A percentile compares a stretch with the other conserved stretches of the same genome.
Conservation (phyloP, 2,797 vertebrate genomes). For the Acipenser oxyrinchus region DNA sequence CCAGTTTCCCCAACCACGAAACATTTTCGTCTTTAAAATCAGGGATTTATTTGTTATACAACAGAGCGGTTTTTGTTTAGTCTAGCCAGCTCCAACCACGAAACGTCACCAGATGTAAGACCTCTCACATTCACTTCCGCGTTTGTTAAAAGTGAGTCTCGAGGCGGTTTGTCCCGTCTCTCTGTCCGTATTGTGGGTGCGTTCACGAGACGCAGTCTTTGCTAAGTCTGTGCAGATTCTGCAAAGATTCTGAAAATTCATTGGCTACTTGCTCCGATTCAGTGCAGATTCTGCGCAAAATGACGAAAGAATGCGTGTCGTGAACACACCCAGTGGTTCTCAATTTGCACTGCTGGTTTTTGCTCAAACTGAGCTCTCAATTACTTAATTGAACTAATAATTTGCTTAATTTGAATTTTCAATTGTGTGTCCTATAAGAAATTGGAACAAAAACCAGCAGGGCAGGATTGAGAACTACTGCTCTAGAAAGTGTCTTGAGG, state of each 20-base stretch:
- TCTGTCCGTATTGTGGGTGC: constrained; percentile 1
- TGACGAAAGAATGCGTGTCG: no score
- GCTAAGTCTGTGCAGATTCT: no score
- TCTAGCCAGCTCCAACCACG: background rate
- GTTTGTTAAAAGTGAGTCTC: background rate
- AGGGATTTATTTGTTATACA: background rate
- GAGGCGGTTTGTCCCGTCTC: constrained; percentile 25
- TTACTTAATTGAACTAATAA: background rate
- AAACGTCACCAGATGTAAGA: constrained; percentile 14
- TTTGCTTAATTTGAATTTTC: background rate
- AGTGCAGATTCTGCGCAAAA: no score
- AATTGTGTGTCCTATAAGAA: background rate
- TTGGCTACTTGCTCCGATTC: no score
- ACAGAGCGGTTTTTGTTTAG: background rate
- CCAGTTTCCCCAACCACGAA: constrained; percentile 39
- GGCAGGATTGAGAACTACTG: no score
- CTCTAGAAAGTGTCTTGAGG: no score
- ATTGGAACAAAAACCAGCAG: no score
- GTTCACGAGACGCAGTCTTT: no score
- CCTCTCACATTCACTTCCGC: constrained; percentile 36
- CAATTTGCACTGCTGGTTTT: background rate
- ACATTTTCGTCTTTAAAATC: constrained; percentile 28
- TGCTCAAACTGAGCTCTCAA: background rate
- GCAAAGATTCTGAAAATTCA: no score
- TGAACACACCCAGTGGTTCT: constrained; percentile 14